Percentiles rank a stretch among this genome's conserved stretches.
phyloP scores from a whole-genome alignment of 1,140 invertebrate genomes.

The Ceratina calcarata region DNA sequence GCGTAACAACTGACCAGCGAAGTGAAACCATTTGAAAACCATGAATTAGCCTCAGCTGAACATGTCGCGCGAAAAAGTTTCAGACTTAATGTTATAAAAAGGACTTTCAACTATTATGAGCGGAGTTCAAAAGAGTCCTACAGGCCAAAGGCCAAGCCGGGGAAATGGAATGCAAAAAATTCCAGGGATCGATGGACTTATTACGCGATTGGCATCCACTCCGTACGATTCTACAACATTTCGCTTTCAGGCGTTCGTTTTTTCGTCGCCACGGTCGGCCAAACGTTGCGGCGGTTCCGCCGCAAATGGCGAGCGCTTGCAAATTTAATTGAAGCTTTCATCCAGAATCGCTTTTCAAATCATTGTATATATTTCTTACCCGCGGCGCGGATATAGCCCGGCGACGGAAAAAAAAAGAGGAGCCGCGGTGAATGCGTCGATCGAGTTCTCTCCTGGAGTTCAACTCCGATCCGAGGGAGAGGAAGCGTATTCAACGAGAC shows the following conservation, averaged over 20 bases:
- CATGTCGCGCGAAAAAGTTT: no score
- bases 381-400: no score
- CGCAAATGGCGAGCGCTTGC: slow-evolving; percentile 16
- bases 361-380: background rate
- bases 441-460: background rate
- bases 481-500: slow-evolving; percentile 13
- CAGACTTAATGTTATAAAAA: no score
- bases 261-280: background rate
- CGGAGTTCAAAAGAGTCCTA: no score
- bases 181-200: background rate
- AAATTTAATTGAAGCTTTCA: slow-evolving; percentile 34
- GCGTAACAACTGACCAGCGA: no score
- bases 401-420: background rate
- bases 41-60: no score
- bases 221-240: slow-evolving; percentile 1
- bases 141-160: no score
- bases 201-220: background rate
- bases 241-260: slow-evolving; percentile 24
- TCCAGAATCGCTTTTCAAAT: background rate
- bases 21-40: no score
- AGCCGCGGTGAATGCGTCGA: background rate
- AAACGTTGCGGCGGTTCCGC: background rate
- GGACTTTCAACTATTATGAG: no score
- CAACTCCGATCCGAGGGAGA: background rate
- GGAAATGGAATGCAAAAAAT: no score